Conservation (phyloP, 2,797 vertebrate species). For the Pantherophis vulpinus region DNA sequence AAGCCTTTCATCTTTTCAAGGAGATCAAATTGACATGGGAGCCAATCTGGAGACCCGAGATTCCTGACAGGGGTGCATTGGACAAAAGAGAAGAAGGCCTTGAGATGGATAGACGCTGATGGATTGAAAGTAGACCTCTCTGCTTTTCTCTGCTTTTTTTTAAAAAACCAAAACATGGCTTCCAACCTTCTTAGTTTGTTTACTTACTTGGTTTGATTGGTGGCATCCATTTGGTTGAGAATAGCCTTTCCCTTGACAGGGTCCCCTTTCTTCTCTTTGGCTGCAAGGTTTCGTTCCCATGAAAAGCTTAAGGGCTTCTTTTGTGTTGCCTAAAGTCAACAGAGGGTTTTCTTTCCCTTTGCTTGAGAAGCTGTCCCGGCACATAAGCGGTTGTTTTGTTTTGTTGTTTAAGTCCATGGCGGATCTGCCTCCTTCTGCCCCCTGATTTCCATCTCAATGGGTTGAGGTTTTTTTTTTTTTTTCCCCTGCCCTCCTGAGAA, state of each 20-base stretch:
- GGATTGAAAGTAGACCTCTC: constrained; percentile 66
- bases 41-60: constrained; percentile 69
- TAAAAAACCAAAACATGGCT: constrained; percentile 68
- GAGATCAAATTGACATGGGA: constrained; percentile 65
- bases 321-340: constrained; percentile 97
- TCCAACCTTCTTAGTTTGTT: constrained; percentile 91
- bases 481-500: constrained; percentile 68
- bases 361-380: constrained; percentile 91
- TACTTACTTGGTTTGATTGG: constrained; percentile 86
- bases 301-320: constrained; percentile 91
- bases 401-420: constrained; percentile 74
- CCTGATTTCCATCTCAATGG: constrained; percentile 93
- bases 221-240: constrained; percentile 83
- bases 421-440: constrained; percentile 83
- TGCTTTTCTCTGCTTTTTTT: constrained; percentile 32
- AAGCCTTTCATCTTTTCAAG: constrained; percentile 68
- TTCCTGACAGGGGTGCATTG: not conserved
- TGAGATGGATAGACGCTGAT: constrained; percentile 60
- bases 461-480: constrained; percentile 66
- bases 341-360: constrained; percentile 81
- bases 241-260: constrained; percentile 81
- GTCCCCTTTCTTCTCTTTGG: constrained; percentile 59
- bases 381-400: constrained; percentile 80
- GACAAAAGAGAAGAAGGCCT: not conserved
- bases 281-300: constrained; percentile 88